Conservation (phyloP, 2,113 vertebrate genomes). For the Pogonocichla stellata region DNA sequence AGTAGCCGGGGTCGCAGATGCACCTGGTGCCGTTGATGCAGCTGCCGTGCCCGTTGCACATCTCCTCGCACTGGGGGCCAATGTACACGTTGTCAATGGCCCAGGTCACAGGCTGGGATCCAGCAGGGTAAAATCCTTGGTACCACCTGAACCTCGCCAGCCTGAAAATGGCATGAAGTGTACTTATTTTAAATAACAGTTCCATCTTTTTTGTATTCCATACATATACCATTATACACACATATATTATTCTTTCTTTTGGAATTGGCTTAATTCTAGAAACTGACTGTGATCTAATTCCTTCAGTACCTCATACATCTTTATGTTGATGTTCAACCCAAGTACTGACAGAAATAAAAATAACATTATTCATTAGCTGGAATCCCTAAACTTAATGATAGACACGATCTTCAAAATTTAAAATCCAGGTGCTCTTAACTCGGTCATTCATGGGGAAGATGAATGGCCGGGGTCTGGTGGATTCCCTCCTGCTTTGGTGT, state of each 20-base stretch:
- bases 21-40: conserved; percentile 90
- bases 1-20: conserved; percentile 88
- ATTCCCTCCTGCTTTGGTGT: not conserved
- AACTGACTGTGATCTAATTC: not conserved
- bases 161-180: conserved; percentile 63
- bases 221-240: not conserved
- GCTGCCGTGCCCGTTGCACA: conserved; percentile 92
- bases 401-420: not conserved
- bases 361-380: not conserved
- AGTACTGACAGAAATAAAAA: not conserved
- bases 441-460: not conserved
- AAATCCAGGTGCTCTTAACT: not conserved
- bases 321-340: not conserved
- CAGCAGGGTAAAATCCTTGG: conserved; percentile 90
- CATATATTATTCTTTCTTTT: not conserved
- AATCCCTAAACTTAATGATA: not conserved
- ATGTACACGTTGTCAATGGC: conserved; percentile 95
- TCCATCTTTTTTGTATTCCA: not conserved
- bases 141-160: conserved; percentile 96
- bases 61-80: conserved; percentile 95
- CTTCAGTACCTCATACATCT: not conserved
- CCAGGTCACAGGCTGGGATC: conserved; percentile 91
- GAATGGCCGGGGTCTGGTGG: rapidly evolving
- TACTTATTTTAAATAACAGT: not conserved
- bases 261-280: not conserved